Base-by-base conservation (phyloP, 2,888 invertebrate species). In the Drosophila mimica region DNA sequence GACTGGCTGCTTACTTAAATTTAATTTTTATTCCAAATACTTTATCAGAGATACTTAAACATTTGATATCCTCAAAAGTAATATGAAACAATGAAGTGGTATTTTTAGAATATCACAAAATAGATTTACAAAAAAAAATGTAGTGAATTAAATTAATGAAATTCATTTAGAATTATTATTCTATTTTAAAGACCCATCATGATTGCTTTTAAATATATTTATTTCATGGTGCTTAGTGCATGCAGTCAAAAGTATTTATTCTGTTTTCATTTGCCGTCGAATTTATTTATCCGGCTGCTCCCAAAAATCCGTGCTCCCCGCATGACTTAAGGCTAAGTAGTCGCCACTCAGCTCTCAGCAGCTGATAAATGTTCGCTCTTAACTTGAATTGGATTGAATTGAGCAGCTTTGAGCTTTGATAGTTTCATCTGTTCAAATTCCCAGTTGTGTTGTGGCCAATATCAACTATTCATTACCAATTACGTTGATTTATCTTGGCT, bases 391-490 rank as follows among this genome's bases (percentile, higher is more conserved):
- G 51, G 36, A n/a, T 65, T 54, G 71, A 56, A 40, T 20, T 59
- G 25, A 49, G 25, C 53, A 36, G 8, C 43, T 20, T 13, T 33
- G 9, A 46, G 40, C 53, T 38, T 20, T 17, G n/a, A 43, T 13
- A 30, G 61, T 13, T 46, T 38, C 58, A 38, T 38, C 30, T 51
- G 31, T 58, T 34, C 11, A 31, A 36, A 70, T 76, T 71, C 76
- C 67, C 46, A 71, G 49, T 60, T 68, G 77, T 69, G 63, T 59
- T 57, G 38, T 38, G 52, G 38, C 60, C 79, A 79, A 70, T 64
- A 86, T 83, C 79, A 81, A 74, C 86, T 88, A 88, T 87, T 90
- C 87, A 87, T 87, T 90, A 88, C 88, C 90, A 86, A 90, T 87
- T 90, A 87, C 81, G 79, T 83, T 90, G 86, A 90, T 87, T 88